Base-by-base conservation (phyloP, 2,797 vertebrate species). In the Enteromius argenteus region DNA sequence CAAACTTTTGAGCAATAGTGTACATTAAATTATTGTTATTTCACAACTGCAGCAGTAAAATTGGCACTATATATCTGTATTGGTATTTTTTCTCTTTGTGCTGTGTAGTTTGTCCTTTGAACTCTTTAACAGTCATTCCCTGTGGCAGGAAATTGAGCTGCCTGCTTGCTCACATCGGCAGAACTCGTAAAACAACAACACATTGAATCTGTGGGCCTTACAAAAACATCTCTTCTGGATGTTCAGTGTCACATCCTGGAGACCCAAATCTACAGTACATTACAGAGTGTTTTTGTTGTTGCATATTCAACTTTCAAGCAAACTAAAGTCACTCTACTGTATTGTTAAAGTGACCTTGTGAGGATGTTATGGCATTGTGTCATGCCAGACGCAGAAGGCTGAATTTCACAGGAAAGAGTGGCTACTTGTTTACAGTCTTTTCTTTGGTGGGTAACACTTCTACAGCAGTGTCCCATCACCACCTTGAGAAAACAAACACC, bases 331-430 rank as follows among this genome's bases (percentile, higher is more conserved):
- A 53, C 27, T 35, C 30, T 35, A 1, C 9, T 17, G 8, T 51
- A 51, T 74, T 74, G 17, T 53, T 51, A 74, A 35, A 35, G 9
- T 74, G 72, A 74, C 14, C 21, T 13, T 71, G 5, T 17, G 10
- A 68, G 79, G 19, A 80, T 53, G 32, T 60, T 72, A 15, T 72
- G 19, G 23, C 49, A 37, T 14, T 73, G 71, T 49, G 23, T 51
- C 71, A 51, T 74, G 17, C 5, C 30, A 56, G 44, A 51, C 1
- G 0, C 71, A 73, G 9, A 73, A 75, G 15, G 75, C 27, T 32
- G 15, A 78, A 30, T 64, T 78, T 78, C 39, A 92, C 90, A 87
- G 85, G 85, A 21, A 85, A 89, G 88, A 92, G 90, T 90, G 87
- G 88, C 53, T 46, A 79, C 64, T 71, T 71, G 53, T 78, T 71